These are phyloP conservation scores for Microdon myrmicae DNA, from an alignment of 2,888 invertebrate species.

Conservation along the genomic window DNA sequence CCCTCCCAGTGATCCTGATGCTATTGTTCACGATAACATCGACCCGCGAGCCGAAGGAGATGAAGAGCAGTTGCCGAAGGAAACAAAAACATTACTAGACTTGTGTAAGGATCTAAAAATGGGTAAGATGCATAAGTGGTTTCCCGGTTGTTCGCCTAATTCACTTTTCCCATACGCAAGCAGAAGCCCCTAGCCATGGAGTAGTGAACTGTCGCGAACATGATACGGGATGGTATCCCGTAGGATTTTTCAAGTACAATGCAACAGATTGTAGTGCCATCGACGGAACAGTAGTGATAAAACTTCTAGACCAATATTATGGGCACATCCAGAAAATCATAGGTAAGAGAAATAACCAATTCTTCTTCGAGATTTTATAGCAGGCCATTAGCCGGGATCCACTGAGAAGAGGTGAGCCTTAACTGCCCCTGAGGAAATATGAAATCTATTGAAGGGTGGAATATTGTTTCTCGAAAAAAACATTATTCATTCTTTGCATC, in stretches of 20 bases:
- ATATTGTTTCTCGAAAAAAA: too few relatives aligned
- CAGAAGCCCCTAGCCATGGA: constrained; percentile 73
- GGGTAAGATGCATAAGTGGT: constrained; percentile 17
- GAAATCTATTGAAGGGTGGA: too few relatives aligned
- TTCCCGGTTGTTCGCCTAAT: background rate
- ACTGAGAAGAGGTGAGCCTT: too few relatives aligned
- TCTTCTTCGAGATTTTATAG: too few relatives aligned
- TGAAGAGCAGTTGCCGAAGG: constrained; percentile 9
- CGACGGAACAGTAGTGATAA: constrained; percentile 56
- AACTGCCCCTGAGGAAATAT: too few relatives aligned
- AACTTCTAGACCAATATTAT: constrained; percentile 58
- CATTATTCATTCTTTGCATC: too few relatives aligned
- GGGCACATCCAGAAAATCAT: constrained; percentile 58
- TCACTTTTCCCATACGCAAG: too few relatives aligned
- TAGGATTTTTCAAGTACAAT: constrained; percentile 73
- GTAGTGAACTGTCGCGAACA: constrained; percentile 75
- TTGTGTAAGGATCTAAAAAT: constrained; percentile 39
- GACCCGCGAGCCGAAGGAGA: constrained; percentile 17
- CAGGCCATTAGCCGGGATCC: too few relatives aligned
- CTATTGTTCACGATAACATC: constrained; percentile 32
- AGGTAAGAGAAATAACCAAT: too few relatives aligned
- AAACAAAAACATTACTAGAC: constrained; percentile 21
- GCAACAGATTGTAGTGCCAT: constrained; percentile 67
- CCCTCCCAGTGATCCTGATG: constrained; percentile 55
- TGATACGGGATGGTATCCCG: constrained; percentile 76